Evolutionary conservation across 1,140 invertebrate genomes (phyloP), one percentile per base, ranked within the genome.

Genomic region (Eupeodes corollae): DNA sequence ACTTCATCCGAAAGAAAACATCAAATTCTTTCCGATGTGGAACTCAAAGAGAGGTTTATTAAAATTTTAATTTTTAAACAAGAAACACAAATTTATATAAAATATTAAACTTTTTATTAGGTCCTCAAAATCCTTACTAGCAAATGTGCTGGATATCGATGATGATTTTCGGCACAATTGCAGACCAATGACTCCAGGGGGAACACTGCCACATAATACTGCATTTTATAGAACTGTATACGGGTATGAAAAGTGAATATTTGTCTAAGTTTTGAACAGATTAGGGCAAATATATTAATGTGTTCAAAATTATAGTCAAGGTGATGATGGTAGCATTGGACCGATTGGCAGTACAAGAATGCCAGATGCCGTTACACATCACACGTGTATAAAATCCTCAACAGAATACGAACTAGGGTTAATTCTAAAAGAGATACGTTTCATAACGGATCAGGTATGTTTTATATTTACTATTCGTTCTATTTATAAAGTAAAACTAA

Each of bases 361-460:
- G 57, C 73, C 76, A 44, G 78, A 78, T 54, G 73, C 77, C 60
- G 69, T 76, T 69, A 70, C 74, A 70, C 69, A 70, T 57, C 75
- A 76, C 54, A 75, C 75, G 57, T 78, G 78, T 75, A 76, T 82
- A 75, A 76, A 75, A 69, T 74, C 83, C 63, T 79, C 80, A 67
- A 81, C 86, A 56, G 83, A 88, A 71, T 84, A 89, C 63, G 86
- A 96, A 75, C 82, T 96, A 64, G 83, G 87, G 56, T 79, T 91
- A 63, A 96, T 98, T 70, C 79, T 99, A 54, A 89, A 91, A 71
- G 95, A 99, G 76, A 79, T 99, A 58, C 84, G 89, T 72, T 78
- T 79, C 73, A 81, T 81, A 69, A 80, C 79, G 67, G 78, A 80
- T 73, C 77, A 79, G 72, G 76, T 77, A 68, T 58, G 59, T 60